phyloP scores from a whole-genome alignment of 2,797 vertebrate genomes.

The Premnoplex brunnescens region DNA sequence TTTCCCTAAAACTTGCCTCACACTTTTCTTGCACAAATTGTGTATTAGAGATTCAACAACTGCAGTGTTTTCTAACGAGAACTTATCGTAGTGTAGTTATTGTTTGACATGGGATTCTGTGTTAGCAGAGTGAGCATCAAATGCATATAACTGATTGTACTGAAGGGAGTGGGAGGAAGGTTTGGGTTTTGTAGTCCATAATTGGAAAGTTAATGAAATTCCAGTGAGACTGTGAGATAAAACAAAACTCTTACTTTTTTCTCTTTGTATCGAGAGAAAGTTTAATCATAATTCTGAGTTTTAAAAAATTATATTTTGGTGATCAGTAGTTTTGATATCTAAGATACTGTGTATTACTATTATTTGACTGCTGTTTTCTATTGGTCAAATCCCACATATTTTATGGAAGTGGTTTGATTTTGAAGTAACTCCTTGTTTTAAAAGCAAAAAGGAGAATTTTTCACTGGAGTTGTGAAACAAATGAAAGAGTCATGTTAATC shows the following conservation, averaged over 20 bases:
- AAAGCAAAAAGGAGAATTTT: not conserved
- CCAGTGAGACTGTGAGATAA: not conserved
- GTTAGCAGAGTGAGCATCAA: not conserved
- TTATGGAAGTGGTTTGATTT: not conserved
- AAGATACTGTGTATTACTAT: not conserved
- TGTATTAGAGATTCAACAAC: not conserved
- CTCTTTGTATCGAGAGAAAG: not conserved
- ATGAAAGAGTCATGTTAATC: not conserved
- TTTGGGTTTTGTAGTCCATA: not conserved
- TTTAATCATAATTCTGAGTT: not conserved
- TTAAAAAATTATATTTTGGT: not conserved
- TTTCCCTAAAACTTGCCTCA: not conserved
- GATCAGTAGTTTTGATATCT: not conserved
- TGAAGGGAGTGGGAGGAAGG: not conserved
- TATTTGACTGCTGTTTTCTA: not conserved
- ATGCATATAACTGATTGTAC: not conserved
- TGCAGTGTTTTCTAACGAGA: not conserved
- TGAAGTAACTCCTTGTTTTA: not conserved
- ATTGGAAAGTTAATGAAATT: not conserved
- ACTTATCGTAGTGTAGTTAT: not conserved
- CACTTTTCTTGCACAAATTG: not conserved
- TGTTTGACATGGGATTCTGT: not conserved
- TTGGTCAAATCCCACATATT: not conserved
- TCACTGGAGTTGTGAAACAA: not conserved
- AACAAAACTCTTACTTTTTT: not conserved